These are phyloP conservation scores for Perdita meconis DNA, from an alignment of 2,888 invertebrate species.

Conservation along the genomic window DNA sequence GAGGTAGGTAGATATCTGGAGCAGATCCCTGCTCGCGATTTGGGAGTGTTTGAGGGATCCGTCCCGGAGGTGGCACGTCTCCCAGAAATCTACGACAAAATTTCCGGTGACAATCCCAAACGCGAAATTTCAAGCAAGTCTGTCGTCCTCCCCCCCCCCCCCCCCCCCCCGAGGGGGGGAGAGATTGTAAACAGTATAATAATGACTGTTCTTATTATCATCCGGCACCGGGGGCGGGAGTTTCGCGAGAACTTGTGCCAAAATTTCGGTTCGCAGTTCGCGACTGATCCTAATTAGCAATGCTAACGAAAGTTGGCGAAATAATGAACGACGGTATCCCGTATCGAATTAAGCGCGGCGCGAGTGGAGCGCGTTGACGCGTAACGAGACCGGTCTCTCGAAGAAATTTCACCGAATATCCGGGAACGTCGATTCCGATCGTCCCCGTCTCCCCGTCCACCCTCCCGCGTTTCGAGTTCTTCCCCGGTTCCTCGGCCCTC, in stretches of 20 bases:
- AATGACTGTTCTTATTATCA: constrained; percentile 69
- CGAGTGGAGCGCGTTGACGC: constrained; percentile 46
- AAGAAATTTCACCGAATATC: constrained; percentile 5
- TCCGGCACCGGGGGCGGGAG: constrained; percentile 41
- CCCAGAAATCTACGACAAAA: constrained; percentile 31
- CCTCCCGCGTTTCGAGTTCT: not conserved
- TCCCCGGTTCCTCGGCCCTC: no score
- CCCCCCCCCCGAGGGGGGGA: no score
- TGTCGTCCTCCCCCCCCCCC: constrained; percentile 5
- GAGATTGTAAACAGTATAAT: constrained; percentile 71
- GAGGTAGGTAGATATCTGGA: no score
- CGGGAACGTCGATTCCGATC: not conserved
- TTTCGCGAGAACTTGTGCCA: constrained; percentile 61
- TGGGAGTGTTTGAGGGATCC: no score
- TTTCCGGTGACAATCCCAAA: constrained; percentile 13
- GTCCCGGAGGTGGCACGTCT: not conserved
- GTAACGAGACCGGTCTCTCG: constrained; percentile 28
- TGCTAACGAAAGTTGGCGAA: constrained; percentile 73
- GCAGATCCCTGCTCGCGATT: no score
- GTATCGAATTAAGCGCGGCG: constrained; percentile 73
- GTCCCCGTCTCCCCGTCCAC: not conserved
- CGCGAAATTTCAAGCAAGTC: constrained; percentile 9
- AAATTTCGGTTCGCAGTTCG: constrained; percentile 57
- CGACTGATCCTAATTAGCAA: constrained; percentile 71
- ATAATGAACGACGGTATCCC: constrained; percentile 74